Percentiles rank a stretch among this genome's conserved stretches.
Conservation (phyloP, 1,140 invertebrate genomes). For the Bombus cullumanus region DNA sequence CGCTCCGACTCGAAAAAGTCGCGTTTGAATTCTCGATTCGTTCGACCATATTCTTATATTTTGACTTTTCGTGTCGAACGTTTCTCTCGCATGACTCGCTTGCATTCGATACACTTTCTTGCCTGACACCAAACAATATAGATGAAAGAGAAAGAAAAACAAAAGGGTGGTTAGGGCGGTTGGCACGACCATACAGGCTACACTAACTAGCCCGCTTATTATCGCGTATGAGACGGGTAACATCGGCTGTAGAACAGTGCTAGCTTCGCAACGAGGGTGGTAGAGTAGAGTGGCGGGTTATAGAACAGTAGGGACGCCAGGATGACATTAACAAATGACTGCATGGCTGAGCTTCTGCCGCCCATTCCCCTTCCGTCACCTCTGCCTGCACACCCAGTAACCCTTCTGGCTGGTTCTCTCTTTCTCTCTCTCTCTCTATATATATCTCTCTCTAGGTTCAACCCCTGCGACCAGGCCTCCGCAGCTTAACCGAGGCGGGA, state of each 20-base stretch:
- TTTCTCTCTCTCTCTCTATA: not conserved
- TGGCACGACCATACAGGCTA: not conserved
- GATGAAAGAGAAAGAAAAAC: not conserved
- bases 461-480: slow-evolving; percentile 56
- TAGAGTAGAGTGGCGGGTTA: slow-evolving; percentile 27
- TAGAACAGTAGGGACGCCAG: slow-evolving; percentile 7
- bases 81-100: not conserved
- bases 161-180: slow-evolving; percentile 29
- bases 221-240: slow-evolving; percentile 55
- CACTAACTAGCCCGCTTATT: slow-evolving; percentile 65
- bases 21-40: slow-evolving; percentile 3
- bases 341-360: slow-evolving; percentile 67
- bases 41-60: not conserved
- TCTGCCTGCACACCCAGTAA: not conserved
- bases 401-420: not conserved
- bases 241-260: slow-evolving; percentile 50
- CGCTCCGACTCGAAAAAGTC: not conserved
- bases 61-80: not conserved
- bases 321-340: slow-evolving; percentile 78
- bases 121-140: too few species aligned
- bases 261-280: slow-evolving; percentile 22
- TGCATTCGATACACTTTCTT: too few species aligned
- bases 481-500: slow-evolving; percentile 69
- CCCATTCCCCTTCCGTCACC: slow-evolving; percentile 13
- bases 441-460: slow-evolving; percentile 14